Conservation (phyloP, 1,140 invertebrate genomes). For the Mamestra configurata region DNA sequence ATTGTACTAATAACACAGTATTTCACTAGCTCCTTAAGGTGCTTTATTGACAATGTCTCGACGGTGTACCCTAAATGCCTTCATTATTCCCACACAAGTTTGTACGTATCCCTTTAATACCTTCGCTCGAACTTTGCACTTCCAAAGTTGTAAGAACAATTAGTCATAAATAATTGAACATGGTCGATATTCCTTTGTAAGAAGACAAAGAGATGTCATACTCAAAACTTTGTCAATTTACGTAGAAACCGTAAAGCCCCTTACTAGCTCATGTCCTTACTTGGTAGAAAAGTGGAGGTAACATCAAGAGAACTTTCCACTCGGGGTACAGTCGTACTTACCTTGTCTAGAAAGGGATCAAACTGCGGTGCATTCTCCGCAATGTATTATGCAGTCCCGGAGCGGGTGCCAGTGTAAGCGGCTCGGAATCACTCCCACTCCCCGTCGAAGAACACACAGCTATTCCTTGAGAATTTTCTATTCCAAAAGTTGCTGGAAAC, state of each 20-base stretch:
- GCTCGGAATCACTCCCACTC: conserved; percentile 77
- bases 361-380: conserved; percentile 85
- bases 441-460: conserved; percentile 73
- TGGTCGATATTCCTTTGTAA: conserved; percentile 78
- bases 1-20: conserved; percentile 10
- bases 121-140: conserved; percentile 70
- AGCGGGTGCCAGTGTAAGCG: conserved; percentile 77
- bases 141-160: conserved; percentile 75
- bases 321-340: conserved; percentile 79
- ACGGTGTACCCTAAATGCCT: conserved; percentile 13
- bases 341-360: conserved; percentile 86
- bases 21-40: neutral
- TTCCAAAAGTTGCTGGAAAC: conserved; percentile 72
- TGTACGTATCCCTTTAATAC: conserved; percentile 55
- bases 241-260: conserved; percentile 80
- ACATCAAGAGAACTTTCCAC: conserved; percentile 83
- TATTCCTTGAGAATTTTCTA: conserved; percentile 75
- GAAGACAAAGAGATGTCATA: conserved; percentile 84
- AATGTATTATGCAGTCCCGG: conserved; percentile 86
- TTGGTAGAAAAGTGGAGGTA: conserved; percentile 82
- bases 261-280: conserved; percentile 80
- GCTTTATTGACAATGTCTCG: conserved; percentile 30
- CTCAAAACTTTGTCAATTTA: conserved; percentile 86
- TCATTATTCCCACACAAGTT: conserved; percentile 46
- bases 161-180: conserved; percentile 85